Percentiles rank a stretch among this genome's conserved stretches.
phyloP scores from a whole-genome alignment of 2,113 vertebrate genomes.

The Aptenodytes forsteri region DNA sequence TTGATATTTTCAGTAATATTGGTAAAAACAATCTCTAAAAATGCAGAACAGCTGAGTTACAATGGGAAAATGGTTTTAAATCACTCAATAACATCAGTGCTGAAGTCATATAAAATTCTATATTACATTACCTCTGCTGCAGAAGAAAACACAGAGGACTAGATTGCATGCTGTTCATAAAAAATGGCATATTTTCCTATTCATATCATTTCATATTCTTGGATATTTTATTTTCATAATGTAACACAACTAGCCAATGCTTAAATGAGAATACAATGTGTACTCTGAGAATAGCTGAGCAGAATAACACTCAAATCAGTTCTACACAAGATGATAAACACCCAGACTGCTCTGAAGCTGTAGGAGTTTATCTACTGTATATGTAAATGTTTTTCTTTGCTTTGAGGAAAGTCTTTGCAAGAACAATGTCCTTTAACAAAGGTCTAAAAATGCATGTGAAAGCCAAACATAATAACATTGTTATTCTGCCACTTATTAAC shows the following conservation, averaged over 20 bases:
- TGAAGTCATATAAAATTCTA: slow-evolving; percentile 64
- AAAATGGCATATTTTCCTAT: slow-evolving; percentile 46
- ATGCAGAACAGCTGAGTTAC: slow-evolving; percentile 65
- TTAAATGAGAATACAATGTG: slow-evolving; percentile 59
- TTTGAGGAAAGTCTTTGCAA: slow-evolving; percentile 64
- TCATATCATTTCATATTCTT: slow-evolving; percentile 47
- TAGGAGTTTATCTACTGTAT: slow-evolving; percentile 68
- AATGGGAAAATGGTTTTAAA: slow-evolving; percentile 68
- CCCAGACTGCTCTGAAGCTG: slow-evolving; percentile 58
- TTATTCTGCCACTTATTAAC: slow-evolving; percentile 79
- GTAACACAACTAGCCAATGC: slow-evolving; percentile 54
- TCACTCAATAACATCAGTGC: slow-evolving; percentile 57
- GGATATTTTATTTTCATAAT: slow-evolving; percentile 66
- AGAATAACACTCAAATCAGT: slow-evolving; percentile 60
- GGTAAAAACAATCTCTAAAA: slow-evolving; percentile 63
- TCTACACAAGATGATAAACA: slow-evolving; percentile 60
- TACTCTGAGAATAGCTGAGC: slow-evolving; percentile 56
- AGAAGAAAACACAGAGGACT: slow-evolving; percentile 52
- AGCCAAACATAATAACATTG: slow-evolving; percentile 72
- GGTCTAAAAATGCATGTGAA: slow-evolving; percentile 72
- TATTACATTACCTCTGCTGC: slow-evolving; percentile 57
- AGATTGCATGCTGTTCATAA: slow-evolving; percentile 14
- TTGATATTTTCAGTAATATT: slow-evolving; percentile 65
- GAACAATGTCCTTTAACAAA: slow-evolving; percentile 70
- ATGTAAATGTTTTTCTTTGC: slow-evolving; percentile 69